Percentiles rank a stretch among this genome's conserved stretches.
Conservation (phyloP, 2,888 invertebrate genomes). For the Anodontia alba region DNA sequence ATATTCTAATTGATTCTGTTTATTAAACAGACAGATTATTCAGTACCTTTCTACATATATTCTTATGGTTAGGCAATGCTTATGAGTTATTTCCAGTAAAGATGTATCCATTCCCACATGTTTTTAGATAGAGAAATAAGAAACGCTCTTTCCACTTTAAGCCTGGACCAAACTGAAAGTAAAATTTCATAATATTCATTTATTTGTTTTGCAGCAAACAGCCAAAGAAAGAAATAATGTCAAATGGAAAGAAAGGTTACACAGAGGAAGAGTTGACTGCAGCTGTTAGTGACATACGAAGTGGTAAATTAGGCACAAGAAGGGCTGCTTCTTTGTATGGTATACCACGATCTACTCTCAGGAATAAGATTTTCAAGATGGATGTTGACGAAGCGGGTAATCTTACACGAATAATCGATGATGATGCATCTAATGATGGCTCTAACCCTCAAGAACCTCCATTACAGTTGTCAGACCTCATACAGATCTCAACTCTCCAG, state of each 20-base stretch:
- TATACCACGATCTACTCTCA: conserved; percentile 97
- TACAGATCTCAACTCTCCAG: conserved; percentile 52
- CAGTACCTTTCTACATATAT: too few relatives aligned
- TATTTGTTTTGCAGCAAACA: neutral
- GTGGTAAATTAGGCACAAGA: conserved; percentile 95
- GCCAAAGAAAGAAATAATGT: conserved; percentile 28
- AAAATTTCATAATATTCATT: too few relatives aligned
- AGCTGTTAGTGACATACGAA: conserved; percentile 97
- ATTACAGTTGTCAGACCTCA: conserved; percentile 48
- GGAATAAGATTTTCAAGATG: conserved; percentile 92
- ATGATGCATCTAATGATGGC: conserved; percentile 41
- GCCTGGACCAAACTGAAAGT: too few relatives aligned
- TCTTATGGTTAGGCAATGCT: too few relatives aligned
- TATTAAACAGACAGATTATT: too few relatives aligned
- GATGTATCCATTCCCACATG: too few relatives aligned
- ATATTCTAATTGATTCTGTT: too few relatives aligned
- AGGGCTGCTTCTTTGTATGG: conserved; percentile 98
- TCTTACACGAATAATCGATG: conserved; percentile 22
- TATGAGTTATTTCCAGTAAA: too few relatives aligned
- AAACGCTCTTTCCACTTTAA: too few relatives aligned
- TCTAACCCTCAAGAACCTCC: conserved; percentile 24
- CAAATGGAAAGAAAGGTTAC: conserved; percentile 87
- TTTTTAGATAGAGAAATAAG: too few relatives aligned
- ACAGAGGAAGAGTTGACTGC: conserved; percentile 97
- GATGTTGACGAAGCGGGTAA: conserved; percentile 69